phyloP scores from a whole-genome alignment of 2,888 invertebrate genomes.

The Odontothrips loti region DNA sequence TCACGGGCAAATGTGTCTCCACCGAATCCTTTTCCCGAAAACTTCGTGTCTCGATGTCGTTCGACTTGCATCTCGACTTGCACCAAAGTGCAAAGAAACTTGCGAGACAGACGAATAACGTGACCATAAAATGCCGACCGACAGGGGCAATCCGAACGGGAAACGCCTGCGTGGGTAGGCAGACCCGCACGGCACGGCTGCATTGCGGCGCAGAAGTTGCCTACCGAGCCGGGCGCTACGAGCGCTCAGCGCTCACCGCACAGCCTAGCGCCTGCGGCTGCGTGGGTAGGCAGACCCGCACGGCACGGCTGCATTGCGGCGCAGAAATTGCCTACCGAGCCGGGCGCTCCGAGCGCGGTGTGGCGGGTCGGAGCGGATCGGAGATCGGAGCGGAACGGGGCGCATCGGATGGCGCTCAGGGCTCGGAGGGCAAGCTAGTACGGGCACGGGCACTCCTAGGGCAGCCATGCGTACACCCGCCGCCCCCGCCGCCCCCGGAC shows the following conservation, averaged over 20 bases:
- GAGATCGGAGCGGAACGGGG: neutral
- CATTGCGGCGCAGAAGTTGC: no score
- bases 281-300: neutral
- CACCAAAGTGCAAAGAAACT: no score
- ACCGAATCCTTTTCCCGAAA: no score
- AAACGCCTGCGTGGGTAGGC: neutral
- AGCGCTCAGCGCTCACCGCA: no score
- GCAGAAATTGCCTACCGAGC: neutral
- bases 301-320: neutral
- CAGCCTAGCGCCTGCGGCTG: neutral
- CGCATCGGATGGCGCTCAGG: neutral
- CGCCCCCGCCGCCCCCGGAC: no score
- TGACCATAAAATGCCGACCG: no score
- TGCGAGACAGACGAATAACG: no score
- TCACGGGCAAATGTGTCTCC: no score
- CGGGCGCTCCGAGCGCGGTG: neutral
- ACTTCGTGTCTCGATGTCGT: no score
- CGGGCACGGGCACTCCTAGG: neutral
- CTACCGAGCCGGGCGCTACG: neutral
- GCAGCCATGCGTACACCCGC: neutral
- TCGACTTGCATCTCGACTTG: no score
- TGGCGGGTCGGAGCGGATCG: neutral
- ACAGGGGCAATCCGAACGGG: no score
- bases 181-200: neutral
- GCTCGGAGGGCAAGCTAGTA: neutral